phyloP scores from a whole-genome alignment of 2,113 vertebrate genomes.

The Taurulus bubalis region DNA sequence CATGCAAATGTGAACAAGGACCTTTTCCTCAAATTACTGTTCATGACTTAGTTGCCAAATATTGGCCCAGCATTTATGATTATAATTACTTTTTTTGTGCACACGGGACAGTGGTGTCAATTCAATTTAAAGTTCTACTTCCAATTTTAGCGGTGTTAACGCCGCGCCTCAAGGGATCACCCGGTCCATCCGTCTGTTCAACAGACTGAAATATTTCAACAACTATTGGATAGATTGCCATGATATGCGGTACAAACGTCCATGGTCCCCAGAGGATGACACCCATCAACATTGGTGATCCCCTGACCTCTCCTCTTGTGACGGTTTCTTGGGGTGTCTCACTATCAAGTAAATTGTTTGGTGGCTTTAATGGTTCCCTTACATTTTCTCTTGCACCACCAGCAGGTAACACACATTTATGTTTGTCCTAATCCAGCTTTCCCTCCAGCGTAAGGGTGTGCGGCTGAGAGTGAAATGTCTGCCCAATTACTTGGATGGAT shows the following conservation, averaged over 20 bases:
- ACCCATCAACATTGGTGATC: background rate
- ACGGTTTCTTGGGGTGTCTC: background rate
- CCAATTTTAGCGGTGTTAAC: background rate
- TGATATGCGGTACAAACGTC: background rate
- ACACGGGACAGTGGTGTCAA: background rate
- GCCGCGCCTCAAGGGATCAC: background rate
- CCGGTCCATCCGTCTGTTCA: background rate
- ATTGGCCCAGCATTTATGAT: background rate
- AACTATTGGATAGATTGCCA: background rate
- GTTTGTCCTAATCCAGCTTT: background rate
- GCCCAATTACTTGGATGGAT: background rate
- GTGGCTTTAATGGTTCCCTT: background rate
- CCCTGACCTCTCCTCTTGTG: background rate
- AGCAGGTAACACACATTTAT: background rate
- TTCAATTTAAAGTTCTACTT: background rate
- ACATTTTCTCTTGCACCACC: background rate
- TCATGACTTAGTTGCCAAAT: background rate
- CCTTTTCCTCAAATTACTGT: background rate
- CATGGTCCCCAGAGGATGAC: background rate
- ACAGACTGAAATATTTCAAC: background rate
- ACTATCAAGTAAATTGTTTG: background rate
- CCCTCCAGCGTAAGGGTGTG: background rate
- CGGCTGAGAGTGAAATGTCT: background rate
- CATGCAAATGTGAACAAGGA: background rate
- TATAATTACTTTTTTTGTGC: background rate